Percentiles rank a stretch among this genome's conserved stretches.
phyloP scores from a whole-genome alignment of 1,140 invertebrate genomes.

The Belonocnema kinseyi region DNA sequence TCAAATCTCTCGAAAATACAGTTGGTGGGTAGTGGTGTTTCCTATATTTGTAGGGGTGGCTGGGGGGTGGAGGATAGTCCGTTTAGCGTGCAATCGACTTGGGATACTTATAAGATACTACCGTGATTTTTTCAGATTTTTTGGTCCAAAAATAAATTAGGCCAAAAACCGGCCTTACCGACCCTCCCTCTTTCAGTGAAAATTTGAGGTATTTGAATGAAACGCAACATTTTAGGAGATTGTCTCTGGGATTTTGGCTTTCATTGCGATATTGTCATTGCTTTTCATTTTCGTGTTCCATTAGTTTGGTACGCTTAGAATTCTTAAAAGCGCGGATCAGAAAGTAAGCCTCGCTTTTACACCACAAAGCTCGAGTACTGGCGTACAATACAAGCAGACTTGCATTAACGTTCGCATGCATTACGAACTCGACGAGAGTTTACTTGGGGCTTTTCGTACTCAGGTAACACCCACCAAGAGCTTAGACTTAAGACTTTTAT shows the following conservation, averaged over 20 bases:
- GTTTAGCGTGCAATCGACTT: too few relatives aligned
- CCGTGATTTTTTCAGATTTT: too few relatives aligned
- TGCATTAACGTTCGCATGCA: slow-evolving; percentile 26
- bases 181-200: too few relatives aligned
- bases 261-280: slow-evolving; percentile 2
- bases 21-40: too few relatives aligned
- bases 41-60: too few relatives aligned
- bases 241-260: neutral
- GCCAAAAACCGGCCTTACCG: too few relatives aligned
- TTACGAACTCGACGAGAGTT: slow-evolving; percentile 15
- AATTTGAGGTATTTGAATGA: too few relatives aligned
- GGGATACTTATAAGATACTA: too few relatives aligned
- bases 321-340: slow-evolving; percentile 26
- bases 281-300: slow-evolving; percentile 11
- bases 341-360: slow-evolving; percentile 26
- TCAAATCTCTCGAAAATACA: too few relatives aligned
- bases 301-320: slow-evolving; percentile 10
- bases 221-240: too few relatives aligned
- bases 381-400: slow-evolving; percentile 15
- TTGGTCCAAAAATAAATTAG: too few relatives aligned
- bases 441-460: slow-evolving; percentile 20
- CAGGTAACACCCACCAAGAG: neutral
- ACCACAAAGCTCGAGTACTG: slow-evolving; percentile 11
- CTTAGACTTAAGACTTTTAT: neutral
- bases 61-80: too few relatives aligned